A percentile compares a stretch with the other conserved stretches of the same genome.
Evolutionary conservation across 35 echinoderm and acorn worm species (phyloP).

Genomic region (Holothuria glaberrima): DNA sequence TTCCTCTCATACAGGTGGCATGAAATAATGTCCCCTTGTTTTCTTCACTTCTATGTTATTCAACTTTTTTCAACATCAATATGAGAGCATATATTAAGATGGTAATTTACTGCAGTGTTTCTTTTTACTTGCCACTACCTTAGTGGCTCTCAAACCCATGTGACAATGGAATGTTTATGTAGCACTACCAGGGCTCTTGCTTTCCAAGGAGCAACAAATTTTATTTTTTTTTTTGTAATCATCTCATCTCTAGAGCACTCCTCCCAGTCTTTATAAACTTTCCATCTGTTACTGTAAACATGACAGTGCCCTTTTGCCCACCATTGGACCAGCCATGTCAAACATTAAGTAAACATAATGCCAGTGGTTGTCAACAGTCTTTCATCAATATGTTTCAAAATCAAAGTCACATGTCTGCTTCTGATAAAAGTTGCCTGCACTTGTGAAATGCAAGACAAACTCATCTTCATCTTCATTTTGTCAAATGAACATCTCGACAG

Average conservation of each 20-base stretch:
- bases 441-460: constrained; percentile 55
- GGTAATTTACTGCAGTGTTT: too few relatives aligned
- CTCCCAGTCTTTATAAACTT: constrained; percentile 27
- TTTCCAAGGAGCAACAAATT: constrained; percentile 37
- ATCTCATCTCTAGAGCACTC: constrained; percentile 1
- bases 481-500: constrained; percentile 50
- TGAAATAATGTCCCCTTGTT: too few relatives aligned
- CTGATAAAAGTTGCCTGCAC: constrained; percentile 17
- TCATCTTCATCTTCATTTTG: constrained; percentile 47
- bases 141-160: too few relatives aligned
- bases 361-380: constrained; percentile 55
- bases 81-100: too few relatives aligned
- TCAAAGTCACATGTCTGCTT: constrained; percentile 26
- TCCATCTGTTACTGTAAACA: constrained; percentile 46
- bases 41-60: too few relatives aligned
- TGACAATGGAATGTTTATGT: too few relatives aligned
- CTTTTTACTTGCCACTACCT: too few relatives aligned
- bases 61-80: too few relatives aligned
- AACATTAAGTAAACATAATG: constrained; percentile 62
- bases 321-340: constrained; percentile 46
- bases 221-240: constrained; percentile 40
- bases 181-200: too few relatives aligned
- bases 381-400: constrained; percentile 54
- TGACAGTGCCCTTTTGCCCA: constrained; percentile 38
- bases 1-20: too few relatives aligned